These are phyloP conservation scores for Microchirus variegatus DNA, from an alignment of 2,797 vertebrate species.

Conservation along the genomic window DNA sequence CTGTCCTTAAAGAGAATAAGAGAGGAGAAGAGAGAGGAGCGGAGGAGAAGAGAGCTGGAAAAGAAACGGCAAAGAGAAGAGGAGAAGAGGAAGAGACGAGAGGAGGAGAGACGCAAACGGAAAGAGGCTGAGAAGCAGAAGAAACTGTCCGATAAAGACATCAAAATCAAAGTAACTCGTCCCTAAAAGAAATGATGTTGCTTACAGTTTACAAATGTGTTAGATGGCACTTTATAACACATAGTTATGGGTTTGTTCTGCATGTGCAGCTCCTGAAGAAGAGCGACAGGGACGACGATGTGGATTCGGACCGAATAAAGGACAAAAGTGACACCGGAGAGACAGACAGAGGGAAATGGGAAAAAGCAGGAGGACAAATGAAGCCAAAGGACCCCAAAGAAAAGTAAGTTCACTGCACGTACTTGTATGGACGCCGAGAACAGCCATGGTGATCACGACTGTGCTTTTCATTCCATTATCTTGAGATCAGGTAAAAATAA, in stretches of 20 bases:
- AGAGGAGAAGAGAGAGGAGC: conserved; percentile 96
- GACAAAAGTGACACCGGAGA: conserved; percentile 88
- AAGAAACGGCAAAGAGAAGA: conserved; percentile 95
- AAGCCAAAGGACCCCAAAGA: conserved; percentile 87
- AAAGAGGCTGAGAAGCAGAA: conserved; percentile 94
- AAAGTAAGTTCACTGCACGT: conserved; percentile 81
- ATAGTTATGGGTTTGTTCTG: background rate
- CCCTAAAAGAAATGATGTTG: too few relatives aligned
- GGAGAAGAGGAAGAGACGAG: conserved; percentile 93
- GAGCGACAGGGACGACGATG: conserved; percentile 91
- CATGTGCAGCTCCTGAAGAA: conserved; percentile 92
- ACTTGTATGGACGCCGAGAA: too few relatives aligned
- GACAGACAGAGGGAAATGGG: conserved; percentile 86
- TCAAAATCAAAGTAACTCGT: conserved; percentile 89
- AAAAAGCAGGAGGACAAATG: conserved; percentile 80
- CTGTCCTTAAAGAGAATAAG: conserved; percentile 87
- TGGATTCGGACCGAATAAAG: conserved; percentile 85
- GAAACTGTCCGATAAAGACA: conserved; percentile 91
- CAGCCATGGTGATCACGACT: too few relatives aligned
- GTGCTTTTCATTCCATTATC: too few relatives aligned
- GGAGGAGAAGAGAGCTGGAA: conserved; percentile 90
- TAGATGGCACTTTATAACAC: background rate
- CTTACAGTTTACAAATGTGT: background rate
- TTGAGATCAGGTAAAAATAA: too few relatives aligned
- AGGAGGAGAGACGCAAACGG: conserved; percentile 92